Conservation (phyloP, 2,797 vertebrate genomes). For the Pygocentrus nattereri region DNA sequence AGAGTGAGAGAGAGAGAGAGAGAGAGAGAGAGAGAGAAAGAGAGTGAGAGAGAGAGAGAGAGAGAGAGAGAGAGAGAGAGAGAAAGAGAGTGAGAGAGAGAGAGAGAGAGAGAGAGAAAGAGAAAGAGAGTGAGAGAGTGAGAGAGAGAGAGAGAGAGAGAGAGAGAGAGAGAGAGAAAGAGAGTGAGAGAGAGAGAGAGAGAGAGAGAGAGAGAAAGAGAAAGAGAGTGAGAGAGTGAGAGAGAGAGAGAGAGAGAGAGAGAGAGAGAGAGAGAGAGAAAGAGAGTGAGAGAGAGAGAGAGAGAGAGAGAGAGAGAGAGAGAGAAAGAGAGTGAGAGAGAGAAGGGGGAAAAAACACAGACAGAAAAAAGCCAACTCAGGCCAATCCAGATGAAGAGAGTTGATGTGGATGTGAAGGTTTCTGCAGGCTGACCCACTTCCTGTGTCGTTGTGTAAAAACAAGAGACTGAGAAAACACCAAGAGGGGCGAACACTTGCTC, state of each 20-base stretch:
- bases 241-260: not conserved
- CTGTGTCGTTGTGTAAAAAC: constrained; percentile 32
- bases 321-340: constrained; percentile 11
- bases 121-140: constrained; percentile 5
- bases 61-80: not conserved
- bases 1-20: not conserved
- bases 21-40: not conserved
- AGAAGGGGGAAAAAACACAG: too few relatives aligned
- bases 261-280: not conserved
- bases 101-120: not conserved
- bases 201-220: not conserved
- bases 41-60: not conserved
- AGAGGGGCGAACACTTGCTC: not conserved
- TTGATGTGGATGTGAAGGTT: constrained; percentile 31
- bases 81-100: constrained; percentile 11
- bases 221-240: constrained; percentile 15
- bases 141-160: not conserved
- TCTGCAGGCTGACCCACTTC: constrained; percentile 41
- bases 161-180: not conserved
- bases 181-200: not conserved
- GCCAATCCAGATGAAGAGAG: constrained; percentile 43
- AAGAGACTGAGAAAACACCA: constrained; percentile 3
- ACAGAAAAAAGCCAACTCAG: constrained; percentile 24
- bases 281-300: constrained; percentile 2
- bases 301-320: not conserved